Evolutionary conservation across 37 sponge, comb jelly and placozoan species (phyloP).

Genomic region (Axinella damicornis): DNA sequence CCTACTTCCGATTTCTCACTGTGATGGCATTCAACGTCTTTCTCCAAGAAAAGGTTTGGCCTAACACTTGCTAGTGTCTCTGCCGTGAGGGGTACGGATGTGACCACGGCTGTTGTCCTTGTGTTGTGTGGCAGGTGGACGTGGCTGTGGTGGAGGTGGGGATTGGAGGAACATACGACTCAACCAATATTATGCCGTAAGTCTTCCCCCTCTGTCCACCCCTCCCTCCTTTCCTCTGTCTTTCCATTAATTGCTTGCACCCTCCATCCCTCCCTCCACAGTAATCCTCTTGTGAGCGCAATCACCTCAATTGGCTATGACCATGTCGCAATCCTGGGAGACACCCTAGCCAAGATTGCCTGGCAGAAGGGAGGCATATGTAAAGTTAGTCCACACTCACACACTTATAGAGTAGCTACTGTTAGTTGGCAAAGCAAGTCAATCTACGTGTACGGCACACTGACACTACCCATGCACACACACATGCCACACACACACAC

Average conservation of each 20-base stretch:
- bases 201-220: not conserved
- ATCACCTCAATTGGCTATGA: constrained; percentile 91
- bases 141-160: constrained; percentile 98
- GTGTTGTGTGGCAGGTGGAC: constrained; percentile 74
- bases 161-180: constrained; percentile 92
- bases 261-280: constrained; percentile 30
- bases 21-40: constrained; percentile 87
- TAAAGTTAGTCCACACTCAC: constrained; percentile 58
- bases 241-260: no score
- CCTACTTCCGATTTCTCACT: constrained; percentile 89
- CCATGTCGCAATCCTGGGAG: constrained; percentile 84
- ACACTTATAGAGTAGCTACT: no score
- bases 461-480: no score
- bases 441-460: not conserved
- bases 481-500: no score
- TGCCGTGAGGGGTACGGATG: not conserved
- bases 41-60: constrained; percentile 80
- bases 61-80: not conserved
- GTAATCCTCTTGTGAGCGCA: constrained; percentile 84
- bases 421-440: no score
- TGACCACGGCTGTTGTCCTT: not conserved
- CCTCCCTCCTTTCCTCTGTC: not conserved
- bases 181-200: constrained; percentile 90
- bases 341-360: constrained; percentile 88
- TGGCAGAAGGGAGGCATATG: constrained; percentile 98